Evolutionary conservation across 2,797 vertebrate species (phyloP).

Genomic region (Siniperca undulata): DNA sequence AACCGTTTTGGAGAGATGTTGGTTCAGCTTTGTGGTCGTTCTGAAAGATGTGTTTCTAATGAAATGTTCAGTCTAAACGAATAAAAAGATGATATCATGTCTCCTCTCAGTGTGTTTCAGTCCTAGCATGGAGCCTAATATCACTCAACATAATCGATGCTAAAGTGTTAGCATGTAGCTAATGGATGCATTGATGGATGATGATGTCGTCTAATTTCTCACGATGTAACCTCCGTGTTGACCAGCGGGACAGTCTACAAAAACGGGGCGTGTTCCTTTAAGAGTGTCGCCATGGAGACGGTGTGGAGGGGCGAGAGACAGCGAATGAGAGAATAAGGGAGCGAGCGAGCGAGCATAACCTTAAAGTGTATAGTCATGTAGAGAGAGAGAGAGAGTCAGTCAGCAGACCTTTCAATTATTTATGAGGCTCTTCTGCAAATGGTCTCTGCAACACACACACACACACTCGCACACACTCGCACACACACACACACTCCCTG

Average conservation of each 20-base stretch:
- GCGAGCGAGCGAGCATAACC: conserved; percentile 24
- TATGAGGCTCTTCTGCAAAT: conserved; percentile 53
- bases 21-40: no score
- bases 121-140: background rate
- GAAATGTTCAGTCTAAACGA: no score
- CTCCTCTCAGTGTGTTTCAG: background rate
- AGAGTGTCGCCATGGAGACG: conserved; percentile 58
- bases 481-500: background rate
- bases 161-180: conserved; percentile 23
- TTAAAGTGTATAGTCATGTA: conserved; percentile 60
- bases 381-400: conserved; percentile 10
- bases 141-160: conserved; percentile 12
- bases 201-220: background rate
- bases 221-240: background rate
- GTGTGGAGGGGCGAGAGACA: conserved; percentile 2
- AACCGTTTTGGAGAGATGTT: no score
- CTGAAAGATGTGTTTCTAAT: no score
- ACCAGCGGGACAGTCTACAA: background rate
- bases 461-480: conserved; percentile 6
- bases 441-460: conserved; percentile 26
- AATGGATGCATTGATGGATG: conserved; percentile 6
- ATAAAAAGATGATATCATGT: no score
- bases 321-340: background rate
- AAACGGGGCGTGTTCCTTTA: conserved; percentile 32
- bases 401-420: conserved; percentile 60